These are phyloP conservation scores for Petrolisthes cinctipes DNA, from an alignment of 2,888 invertebrate species.

Conservation along the genomic window DNA sequence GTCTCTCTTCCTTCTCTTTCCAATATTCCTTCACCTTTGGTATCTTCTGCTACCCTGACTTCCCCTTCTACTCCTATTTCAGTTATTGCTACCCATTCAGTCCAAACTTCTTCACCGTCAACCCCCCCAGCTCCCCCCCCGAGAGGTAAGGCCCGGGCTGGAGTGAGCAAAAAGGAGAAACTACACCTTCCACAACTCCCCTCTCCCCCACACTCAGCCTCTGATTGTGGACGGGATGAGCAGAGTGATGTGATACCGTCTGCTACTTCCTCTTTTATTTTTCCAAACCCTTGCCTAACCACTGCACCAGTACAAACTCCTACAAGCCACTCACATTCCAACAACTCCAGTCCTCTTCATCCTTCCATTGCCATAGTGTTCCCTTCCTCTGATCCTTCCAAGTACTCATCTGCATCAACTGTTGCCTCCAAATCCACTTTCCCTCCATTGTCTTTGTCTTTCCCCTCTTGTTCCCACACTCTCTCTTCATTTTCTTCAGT, in stretches of 20 bases:
- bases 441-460: not conserved
- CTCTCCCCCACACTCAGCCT: slow-evolving; percentile 40
- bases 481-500: no score
- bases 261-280: no score
- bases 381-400: not conserved
- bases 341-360: no score
- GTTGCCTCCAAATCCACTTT: not conserved
- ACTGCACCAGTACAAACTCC: no score
- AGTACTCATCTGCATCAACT: not conserved
- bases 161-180: slow-evolving; percentile 5
- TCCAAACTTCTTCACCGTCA: not conserved
- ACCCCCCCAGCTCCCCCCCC: not conserved
- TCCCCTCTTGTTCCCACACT: no score
- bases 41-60: not conserved
- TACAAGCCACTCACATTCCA: no score
- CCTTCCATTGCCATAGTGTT: no score
- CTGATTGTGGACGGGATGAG: slow-evolving; percentile 44
- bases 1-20: not conserved
- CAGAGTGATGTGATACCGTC: not conserved
- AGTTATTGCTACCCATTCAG: not conserved
- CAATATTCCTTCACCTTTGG: not conserved
- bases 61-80: not conserved
- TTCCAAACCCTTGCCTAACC: no score
- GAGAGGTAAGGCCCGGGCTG: slow-evolving; percentile 11
- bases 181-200: slow-evolving; percentile 9